Evolutionary conservation across 2,888 invertebrate species (phyloP).

Genomic region (Alloscopus bannaensis): DNA sequence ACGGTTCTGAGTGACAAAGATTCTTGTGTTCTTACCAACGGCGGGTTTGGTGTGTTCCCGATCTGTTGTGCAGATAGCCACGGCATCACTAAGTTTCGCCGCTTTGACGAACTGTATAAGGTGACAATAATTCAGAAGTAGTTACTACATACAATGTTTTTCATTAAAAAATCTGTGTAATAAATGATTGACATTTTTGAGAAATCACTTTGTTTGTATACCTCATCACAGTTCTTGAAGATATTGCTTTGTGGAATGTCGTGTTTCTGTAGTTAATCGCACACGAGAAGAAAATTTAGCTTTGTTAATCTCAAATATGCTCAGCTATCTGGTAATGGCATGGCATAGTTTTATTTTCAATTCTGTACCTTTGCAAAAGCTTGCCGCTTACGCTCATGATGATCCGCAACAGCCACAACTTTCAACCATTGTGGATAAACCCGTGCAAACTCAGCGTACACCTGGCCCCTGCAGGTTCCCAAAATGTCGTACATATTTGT

Average conservation of each 20-base stretch:
- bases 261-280: slow-evolving; percentile 66
- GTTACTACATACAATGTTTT: no score
- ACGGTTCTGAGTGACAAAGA: neutral
- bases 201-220: slow-evolving; percentile 38
- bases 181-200: no score
- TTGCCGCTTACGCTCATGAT: slow-evolving; percentile 66
- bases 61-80: slow-evolving; percentile 72
- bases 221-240: slow-evolving; percentile 65
- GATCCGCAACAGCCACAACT: slow-evolving; percentile 71
- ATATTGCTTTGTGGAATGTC: slow-evolving; percentile 67
- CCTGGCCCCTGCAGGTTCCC: slow-evolving; percentile 60
- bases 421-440: slow-evolving; percentile 69
- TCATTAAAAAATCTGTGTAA: no score
- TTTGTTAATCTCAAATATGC: slow-evolving; percentile 3
- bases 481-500: no score
- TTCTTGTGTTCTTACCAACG: slow-evolving; percentile 58
- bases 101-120: slow-evolving; percentile 59
- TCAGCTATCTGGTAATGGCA: neutral
- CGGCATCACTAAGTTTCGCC: slow-evolving; percentile 69
- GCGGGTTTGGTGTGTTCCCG: slow-evolving; percentile 67
- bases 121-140: no score
- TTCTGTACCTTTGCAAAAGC: slow-evolving; percentile 63
- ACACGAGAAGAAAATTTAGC: no score
- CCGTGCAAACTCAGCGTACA: slow-evolving; percentile 67
- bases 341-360: neutral